Conservation (phyloP, 2,797 vertebrate species). For the Menidia menidia region DNA sequence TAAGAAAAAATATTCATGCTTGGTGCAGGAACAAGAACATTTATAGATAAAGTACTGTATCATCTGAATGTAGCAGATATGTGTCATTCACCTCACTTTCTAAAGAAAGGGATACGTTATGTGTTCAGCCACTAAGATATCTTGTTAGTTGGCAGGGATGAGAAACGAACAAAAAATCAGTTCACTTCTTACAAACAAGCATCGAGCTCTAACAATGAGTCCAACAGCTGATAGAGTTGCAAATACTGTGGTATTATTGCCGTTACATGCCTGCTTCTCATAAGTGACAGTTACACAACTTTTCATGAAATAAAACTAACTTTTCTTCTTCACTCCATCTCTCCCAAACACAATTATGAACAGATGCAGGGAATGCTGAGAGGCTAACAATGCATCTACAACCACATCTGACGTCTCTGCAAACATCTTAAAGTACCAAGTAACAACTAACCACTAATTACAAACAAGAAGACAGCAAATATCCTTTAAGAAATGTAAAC, state of each 20-base stretch:
- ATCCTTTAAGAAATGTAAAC: not conserved
- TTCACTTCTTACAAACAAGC: not conserved
- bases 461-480: not conserved
- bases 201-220: not conserved
- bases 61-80: too few relatives aligned
- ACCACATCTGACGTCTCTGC: conserved; percentile 13
- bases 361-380: conserved; percentile 51
- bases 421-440: conserved; percentile 13
- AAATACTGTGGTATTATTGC: not conserved
- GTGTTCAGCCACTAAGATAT: too few relatives aligned
- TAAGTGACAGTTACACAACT: not conserved
- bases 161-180: too few relatives aligned
- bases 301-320: conserved; percentile 10
- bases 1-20: not conserved
- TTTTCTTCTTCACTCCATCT: not conserved
- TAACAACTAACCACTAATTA: conserved; percentile 2
- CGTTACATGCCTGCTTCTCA: not conserved
- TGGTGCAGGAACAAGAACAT: not conserved
- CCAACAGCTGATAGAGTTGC: not conserved
- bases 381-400: conserved; percentile 17
- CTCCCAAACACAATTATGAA: conserved; percentile 38
- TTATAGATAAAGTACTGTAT: too few relatives aligned
- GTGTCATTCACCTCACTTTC: too few relatives aligned
- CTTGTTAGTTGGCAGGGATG: too few relatives aligned
- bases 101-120: not conserved